Evolutionary conservation across 1,140 invertebrate genomes (phyloP).

Genomic region (Limonius californicus): DNA sequence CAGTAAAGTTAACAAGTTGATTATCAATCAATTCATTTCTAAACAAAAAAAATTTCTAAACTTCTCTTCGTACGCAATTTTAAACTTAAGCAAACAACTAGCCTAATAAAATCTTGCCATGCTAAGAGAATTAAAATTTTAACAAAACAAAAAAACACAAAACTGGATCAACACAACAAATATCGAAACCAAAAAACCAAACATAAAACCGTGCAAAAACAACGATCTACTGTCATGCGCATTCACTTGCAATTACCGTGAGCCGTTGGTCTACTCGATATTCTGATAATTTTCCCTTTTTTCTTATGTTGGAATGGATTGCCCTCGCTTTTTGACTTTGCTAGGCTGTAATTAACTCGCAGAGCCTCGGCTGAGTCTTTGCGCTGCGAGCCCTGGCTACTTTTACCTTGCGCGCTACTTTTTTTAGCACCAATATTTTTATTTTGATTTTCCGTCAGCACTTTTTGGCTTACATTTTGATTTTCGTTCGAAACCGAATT

Average conservation of each 20-base stretch:
- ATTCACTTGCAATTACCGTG: slow-evolving; percentile 16
- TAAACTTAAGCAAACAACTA: no score
- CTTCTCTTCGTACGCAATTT: no score
- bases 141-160: neutral
- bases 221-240: neutral
- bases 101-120: no score
- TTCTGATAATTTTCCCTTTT: slow-evolving; percentile 40
- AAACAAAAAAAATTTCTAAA: no score
- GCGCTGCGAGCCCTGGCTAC: neutral
- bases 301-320: slow-evolving; percentile 43
- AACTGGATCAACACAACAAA: no score
- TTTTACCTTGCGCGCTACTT: neutral
- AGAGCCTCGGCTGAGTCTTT: neutral
- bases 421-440: slow-evolving; percentile 23
- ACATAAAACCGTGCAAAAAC: neutral
- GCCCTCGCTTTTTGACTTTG: slow-evolving; percentile 45
- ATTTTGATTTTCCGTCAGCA: neutral
- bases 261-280: slow-evolving; percentile 32
- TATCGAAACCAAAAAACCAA: no score
- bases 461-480: neutral
- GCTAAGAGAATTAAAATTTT: no score
- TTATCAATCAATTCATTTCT: no score
- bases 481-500: neutral
- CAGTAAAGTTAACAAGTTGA: no score
- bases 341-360: slow-evolving; percentile 29